Evolutionary conservation across 1,140 invertebrate genomes (phyloP).

Genomic region (Pogonomyrmex californicus): DNA sequence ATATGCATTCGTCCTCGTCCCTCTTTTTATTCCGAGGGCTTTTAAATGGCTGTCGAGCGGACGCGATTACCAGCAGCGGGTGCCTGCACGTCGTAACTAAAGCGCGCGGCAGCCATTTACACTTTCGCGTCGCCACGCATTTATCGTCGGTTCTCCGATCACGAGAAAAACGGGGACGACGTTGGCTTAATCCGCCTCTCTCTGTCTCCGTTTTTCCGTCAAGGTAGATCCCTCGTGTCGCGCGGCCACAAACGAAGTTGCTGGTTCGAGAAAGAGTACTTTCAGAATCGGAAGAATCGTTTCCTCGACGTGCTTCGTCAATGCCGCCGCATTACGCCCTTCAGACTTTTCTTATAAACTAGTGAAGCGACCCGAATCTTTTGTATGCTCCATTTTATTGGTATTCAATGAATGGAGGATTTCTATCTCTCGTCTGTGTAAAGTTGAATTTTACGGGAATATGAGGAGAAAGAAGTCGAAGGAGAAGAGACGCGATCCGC

Average conservation of each 20-base stretch:
- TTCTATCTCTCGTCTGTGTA: background rate
- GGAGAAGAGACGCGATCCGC: background rate
- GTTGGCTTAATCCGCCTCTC: constrained; percentile 47
- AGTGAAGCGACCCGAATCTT: constrained; percentile 54
- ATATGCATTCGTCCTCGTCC: constrained; percentile 19
- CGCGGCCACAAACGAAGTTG: constrained; percentile 54
- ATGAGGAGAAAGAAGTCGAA: background rate
- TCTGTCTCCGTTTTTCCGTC: constrained; percentile 12
- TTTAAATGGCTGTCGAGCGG: constrained; percentile 60
- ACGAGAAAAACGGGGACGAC: constrained; percentile 38
- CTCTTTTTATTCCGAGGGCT: constrained; percentile 51
- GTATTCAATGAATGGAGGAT: constrained; percentile 43
- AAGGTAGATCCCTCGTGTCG: constrained; percentile 39
- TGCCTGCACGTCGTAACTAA: constrained; percentile 39
- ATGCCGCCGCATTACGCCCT: constrained; percentile 57
- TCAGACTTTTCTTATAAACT: constrained; percentile 57
- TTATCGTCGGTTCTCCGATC: constrained; percentile 44
- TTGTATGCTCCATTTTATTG: constrained; percentile 56
- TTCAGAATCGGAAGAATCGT: constrained; percentile 54
- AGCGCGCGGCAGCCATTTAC: constrained; percentile 46
- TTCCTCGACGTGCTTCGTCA: constrained; percentile 53
- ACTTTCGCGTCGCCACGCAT: constrained; percentile 56
- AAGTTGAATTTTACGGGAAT: constrained; percentile 44
- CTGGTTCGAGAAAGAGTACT: constrained; percentile 45
- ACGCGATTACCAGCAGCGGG: constrained; percentile 50